Conservation (phyloP, 2,888 invertebrate genomes). For the Macaria liturata region DNA sequence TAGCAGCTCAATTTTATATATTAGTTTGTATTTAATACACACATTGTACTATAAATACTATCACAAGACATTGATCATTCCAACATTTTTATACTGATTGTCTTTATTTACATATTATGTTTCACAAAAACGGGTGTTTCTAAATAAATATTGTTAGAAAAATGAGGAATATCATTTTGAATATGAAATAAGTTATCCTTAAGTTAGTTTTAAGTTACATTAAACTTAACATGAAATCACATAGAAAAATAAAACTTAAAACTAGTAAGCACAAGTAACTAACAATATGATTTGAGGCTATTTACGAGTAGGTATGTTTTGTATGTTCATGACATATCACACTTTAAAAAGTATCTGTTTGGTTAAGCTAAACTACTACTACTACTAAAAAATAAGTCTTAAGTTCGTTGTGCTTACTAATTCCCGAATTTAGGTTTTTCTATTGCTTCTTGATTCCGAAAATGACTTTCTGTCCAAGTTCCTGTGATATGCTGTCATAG, state of each 20-base stretch:
- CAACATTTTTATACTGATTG: conserved; percentile 8
- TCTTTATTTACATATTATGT: conserved; percentile 1
- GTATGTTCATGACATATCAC: too few species aligned
- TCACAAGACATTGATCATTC: conserved; percentile 12
- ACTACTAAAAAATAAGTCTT: background rate
- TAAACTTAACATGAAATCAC: background rate
- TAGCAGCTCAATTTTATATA: conserved; percentile 13
- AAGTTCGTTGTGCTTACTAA: background rate
- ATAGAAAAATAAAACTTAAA: background rate
- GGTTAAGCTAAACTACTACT: too few species aligned
- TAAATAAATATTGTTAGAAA: conserved; percentile 15
- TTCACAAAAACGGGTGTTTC: background rate
- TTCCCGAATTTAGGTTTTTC: background rate
- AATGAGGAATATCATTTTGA: too few species aligned
- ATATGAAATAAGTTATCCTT: too few species aligned
- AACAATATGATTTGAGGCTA: too few species aligned
- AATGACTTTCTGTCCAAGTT: conserved; percentile 22
- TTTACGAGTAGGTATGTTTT: too few species aligned
- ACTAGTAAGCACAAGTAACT: background rate
- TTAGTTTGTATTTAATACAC: conserved; percentile 18
- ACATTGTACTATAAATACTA: conserved; percentile 13
- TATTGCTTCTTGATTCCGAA: conserved; percentile 17
- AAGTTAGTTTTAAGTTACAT: too few species aligned
- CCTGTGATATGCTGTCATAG: conserved; percentile 20
- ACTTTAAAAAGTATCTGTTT: too few species aligned